A percentile compares a stretch with the other conserved stretches of the same genome.
phyloP scores from a whole-genome alignment of 2,797 vertebrate species.

The Linurgus olivaceus region DNA sequence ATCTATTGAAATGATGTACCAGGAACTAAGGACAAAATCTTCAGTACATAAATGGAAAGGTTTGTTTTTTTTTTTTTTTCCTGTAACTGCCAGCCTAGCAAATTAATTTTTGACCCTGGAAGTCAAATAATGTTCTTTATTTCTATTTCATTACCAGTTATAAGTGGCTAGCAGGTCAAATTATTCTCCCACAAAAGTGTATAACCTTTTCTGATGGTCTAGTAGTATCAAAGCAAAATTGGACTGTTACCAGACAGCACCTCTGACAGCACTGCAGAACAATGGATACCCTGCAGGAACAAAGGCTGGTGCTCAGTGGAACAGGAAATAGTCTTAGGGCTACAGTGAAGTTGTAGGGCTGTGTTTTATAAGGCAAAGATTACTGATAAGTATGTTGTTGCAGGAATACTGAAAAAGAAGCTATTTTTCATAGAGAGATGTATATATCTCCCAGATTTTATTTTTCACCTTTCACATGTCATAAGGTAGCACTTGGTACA shows the following conservation, averaged over 20 bases:
- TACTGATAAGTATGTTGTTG: not conserved
- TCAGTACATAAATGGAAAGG: not conserved
- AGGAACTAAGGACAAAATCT: not conserved
- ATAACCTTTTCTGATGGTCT: not conserved
- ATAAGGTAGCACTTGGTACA: not conserved
- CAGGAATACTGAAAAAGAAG: not conserved
- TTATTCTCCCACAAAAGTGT: not conserved
- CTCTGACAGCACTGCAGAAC: not conserved
- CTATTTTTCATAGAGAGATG: not conserved
- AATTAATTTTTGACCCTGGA: not conserved
- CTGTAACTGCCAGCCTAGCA: not conserved
- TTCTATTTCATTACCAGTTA: slow-evolving; percentile 13
- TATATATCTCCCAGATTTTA: not conserved
- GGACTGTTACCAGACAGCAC: not conserved
- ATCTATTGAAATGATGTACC: not conserved
- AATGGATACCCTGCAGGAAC: not conserved
- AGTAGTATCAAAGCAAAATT: not conserved
- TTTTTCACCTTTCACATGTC: not conserved
- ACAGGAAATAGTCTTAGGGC: not conserved
- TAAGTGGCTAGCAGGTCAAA: not conserved
- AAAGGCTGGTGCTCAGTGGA: not conserved
- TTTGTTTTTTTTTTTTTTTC: not conserved
- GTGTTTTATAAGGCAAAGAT: not conserved
- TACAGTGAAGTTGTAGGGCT: not conserved
- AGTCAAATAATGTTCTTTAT: not conserved